A percentile compares a stretch with the other conserved stretches of the same genome.
These are phyloP conservation scores for Isaurus tuberculatus DNA, from an alignment of 92 coral and sea anemone species.

Conservation along the genomic window DNA sequence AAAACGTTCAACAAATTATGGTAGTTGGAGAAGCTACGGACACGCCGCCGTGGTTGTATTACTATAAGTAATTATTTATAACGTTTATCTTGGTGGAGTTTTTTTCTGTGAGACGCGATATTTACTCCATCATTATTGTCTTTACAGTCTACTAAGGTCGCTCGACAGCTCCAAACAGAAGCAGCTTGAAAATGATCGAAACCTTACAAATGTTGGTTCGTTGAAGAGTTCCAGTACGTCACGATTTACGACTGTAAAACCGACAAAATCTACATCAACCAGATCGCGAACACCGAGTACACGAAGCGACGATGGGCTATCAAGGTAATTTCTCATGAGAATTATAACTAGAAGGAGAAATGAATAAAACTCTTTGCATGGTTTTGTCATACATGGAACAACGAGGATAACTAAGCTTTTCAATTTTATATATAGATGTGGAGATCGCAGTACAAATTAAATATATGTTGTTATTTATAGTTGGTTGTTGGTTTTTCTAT, in stretches of 20 bases:
- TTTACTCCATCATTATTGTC: not conserved
- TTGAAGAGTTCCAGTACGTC: conserved; percentile 59
- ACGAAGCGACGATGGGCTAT: conserved; percentile 78
- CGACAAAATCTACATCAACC: conserved; percentile 43
- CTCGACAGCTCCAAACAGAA: conserved; percentile 94
- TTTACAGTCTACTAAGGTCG: conserved; percentile 72
- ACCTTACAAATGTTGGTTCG: conserved; percentile 65
- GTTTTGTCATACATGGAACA: not conserved
- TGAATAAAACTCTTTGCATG: too few species aligned
- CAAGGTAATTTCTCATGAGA: conserved; percentile 39
- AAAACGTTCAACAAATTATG: not conserved
- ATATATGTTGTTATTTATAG: not conserved
- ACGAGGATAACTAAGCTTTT: not conserved
- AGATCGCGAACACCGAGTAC: conserved; percentile 75
- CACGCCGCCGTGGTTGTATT: conserved; percentile 69
- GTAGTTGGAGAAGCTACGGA: conserved; percentile 9
- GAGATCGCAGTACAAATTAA: too few species aligned
- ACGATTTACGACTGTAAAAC: conserved; percentile 57
- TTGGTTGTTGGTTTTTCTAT: not conserved
- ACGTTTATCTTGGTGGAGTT: conserved; percentile 8
- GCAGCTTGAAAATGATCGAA: conserved; percentile 91
- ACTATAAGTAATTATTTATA: conserved; percentile 64
- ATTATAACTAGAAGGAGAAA: not conserved
- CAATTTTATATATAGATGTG: not conserved
- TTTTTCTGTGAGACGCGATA: conserved; percentile 2